Base-by-base conservation (phyloP, 2,113 vertebrate species). In the Polypterus bichir region DNA sequence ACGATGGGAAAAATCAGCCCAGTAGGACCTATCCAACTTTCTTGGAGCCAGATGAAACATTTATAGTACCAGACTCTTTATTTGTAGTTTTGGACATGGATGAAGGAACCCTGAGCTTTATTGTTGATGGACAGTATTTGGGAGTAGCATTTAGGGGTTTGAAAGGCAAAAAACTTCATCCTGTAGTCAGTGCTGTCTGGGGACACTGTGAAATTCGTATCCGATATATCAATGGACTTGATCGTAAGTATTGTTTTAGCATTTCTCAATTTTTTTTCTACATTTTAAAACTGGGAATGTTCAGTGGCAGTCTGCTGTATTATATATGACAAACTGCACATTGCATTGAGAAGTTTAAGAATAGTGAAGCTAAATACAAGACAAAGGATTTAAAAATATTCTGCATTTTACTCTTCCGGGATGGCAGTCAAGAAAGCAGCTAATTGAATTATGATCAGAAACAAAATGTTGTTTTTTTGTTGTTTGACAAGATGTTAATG, bases 161-260 rank as follows among this genome's bases (percentile, higher is more conserved):
- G 63, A 99, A 97, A 63, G 96, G 96, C 74, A 92, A 92, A 59
- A 97, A 97, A 71, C 86, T 99, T 4, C 94, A 99, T 64, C 96
- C 95, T 0, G 90, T 99, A 60, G 95, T 99, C 59, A 99, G 96
- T 52, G 96, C 96, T 0, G 96, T 99, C 69, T 99, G 96, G 96
- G 95, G 96, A 76, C 96, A 99, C 89, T 99, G 96, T 77, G 96
- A 99, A 78, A 99, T 99, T 64, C 78, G 89, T 68, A 97, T 98
- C 85, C 92, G 95, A 76, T 99, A 99, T 89, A 83, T 99, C 76
- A 99, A 99, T n/a, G 94, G 96, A 57, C 93, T 99, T 0, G 96
- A 99, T 84, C 96, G 96, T 99, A 89, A 97, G 95, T 99, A 88
- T 71, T 9, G 27, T 27, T 27, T 27, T 27, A 1, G 51, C 59